Evolutionary conservation across 2,888 invertebrate species (phyloP).

Genomic region (Troides aeacus): DNA sequence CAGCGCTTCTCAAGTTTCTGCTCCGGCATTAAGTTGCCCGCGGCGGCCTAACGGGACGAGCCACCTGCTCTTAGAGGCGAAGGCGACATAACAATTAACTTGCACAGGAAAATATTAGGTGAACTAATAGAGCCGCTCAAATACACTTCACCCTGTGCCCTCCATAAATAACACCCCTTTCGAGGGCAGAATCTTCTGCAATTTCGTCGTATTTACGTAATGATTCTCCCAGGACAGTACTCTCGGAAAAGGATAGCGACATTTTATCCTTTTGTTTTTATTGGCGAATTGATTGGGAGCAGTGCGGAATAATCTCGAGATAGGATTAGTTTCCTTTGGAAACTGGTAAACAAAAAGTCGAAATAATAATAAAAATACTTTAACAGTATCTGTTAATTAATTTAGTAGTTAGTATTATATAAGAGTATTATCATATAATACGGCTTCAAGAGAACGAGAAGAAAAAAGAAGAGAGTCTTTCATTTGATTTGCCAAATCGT

Average conservation of each 20-base stretch:
- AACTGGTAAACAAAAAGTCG: conserved; percentile 40
- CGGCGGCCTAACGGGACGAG: conserved; percentile 70
- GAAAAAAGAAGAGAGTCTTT: no score
- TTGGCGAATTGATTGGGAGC: conserved; percentile 71
- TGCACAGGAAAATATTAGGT: conserved; percentile 76
- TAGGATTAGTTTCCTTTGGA: conserved; percentile 66
- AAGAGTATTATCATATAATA: no score
- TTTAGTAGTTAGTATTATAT: neutral
- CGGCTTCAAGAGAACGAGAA: no score
- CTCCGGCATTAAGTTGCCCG: conserved; percentile 62
- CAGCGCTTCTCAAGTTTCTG: conserved; percentile 65
- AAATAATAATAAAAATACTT: conserved; percentile 54
- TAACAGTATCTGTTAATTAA: conserved; percentile 25
- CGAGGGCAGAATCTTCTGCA: conserved; percentile 57
- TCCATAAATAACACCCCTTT: conserved; percentile 75
- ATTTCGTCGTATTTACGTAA: conserved; percentile 74
- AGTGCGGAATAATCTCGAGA: conserved; percentile 64
- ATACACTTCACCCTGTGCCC: conserved; percentile 69
- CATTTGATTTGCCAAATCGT: neutral
- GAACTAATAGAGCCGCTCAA: conserved; percentile 74
- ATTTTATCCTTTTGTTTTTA: conserved; percentile 65
- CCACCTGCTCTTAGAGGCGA: conserved; percentile 77
- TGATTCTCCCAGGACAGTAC: conserved; percentile 62
- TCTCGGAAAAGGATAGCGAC: conserved; percentile 49
- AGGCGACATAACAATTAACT: conserved; percentile 78